Evolutionary conservation across 2,797 vertebrate species (phyloP), one percentile per base, ranked within the genome.

Genomic region (Gymnodraco acuticeps): DNA sequence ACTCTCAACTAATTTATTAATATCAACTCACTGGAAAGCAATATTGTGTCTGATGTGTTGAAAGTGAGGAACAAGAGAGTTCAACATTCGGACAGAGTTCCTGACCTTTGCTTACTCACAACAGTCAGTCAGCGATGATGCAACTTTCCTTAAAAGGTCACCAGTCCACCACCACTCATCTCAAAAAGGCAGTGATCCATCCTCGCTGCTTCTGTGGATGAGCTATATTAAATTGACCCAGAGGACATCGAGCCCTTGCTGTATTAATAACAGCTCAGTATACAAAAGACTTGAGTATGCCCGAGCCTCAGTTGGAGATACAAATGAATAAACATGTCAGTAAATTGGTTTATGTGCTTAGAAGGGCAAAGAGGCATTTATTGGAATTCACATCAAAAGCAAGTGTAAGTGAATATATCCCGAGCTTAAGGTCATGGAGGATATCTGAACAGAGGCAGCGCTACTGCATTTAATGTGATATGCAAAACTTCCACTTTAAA

Each of bases 311-410:
- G 55, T 68, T 33, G 74, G 16, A 70, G 45, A 78, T 12, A 70
- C 66, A 85, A 82, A 84, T 64, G 46, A 80, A 86, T 72, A 77
- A 78, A 78, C 69, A 69, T 70, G 60, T 80, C 75, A 23, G 73
- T 82, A 76, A 78, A 87, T 79, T 75, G 65, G 64, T 76, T 84
- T 74, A 80, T 75, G 52, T 69, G 75, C 75, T 73, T 38, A 55
- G 52, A 80, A 73, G 72, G 70, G 43, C 64, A 64, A 71, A 64
- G 38, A 54, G 52, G 27, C 55, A 73, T 74, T 87, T 72, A 85
- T 73, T 50, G 58, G 78, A 81, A 74, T 46, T 56, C 19, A 56
- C 43, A 78, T 84, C 58, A 80, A 79, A 81, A 70, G 63, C 42
- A 15, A 78, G 61, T 47, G 41, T 46, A 68, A 67, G 14, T 66